phyloP scores from a whole-genome alignment of 2,113 vertebrate species.

The Microcebus murinus region DNA sequence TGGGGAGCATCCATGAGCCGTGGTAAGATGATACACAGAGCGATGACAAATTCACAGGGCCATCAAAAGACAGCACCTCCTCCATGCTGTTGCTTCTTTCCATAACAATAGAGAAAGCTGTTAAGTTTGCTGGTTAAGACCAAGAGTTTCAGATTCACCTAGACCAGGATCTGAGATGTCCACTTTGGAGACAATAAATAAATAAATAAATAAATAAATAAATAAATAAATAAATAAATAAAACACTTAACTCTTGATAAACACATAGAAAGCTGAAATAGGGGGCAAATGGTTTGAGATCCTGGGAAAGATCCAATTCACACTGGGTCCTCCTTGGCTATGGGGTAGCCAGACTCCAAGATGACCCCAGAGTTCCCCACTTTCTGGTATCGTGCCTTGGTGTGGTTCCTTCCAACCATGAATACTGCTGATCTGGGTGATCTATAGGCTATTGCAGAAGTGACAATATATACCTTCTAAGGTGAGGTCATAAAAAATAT shows the following conservation, averaged over 20 bases:
- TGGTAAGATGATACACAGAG: fast-evolving
- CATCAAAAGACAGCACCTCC: not conserved
- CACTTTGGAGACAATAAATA: too few species aligned
- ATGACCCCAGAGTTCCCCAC: not conserved
- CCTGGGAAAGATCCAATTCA: too few species aligned
- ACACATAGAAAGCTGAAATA: not conserved
- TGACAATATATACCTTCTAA: not conserved
- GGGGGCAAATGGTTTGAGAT: not conserved
- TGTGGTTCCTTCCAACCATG: not conserved
- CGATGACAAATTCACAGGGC: not conserved
- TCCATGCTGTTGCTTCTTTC: not conserved
- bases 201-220: too few species aligned
- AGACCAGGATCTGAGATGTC: not conserved
- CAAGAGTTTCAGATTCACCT: not conserved
- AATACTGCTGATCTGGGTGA: not conserved
- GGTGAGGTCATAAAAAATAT: not conserved
- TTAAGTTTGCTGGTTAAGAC: not conserved
- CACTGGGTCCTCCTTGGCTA: not conserved
- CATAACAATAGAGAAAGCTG: not conserved
- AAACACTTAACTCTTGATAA: not conserved
- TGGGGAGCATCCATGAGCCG: not conserved
- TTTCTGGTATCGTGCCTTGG: not conserved
- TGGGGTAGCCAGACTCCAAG: not conserved
- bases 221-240: too few species aligned
- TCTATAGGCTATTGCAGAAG: not conserved